Conservation (phyloP, 2,797 vertebrate genomes). For the Glyptemys insculpta region DNA sequence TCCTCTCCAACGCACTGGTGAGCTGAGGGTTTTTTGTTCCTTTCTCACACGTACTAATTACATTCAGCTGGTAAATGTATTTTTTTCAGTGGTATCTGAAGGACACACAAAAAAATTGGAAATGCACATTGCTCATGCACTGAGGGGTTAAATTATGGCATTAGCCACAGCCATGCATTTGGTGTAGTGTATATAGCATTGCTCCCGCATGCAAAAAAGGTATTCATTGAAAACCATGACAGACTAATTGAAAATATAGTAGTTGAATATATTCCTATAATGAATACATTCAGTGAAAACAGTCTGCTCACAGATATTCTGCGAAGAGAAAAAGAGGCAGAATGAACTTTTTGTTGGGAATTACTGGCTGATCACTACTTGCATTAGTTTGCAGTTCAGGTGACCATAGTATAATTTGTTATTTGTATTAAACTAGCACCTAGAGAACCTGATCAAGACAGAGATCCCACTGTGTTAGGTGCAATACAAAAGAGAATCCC, state of each 20-base stretch:
- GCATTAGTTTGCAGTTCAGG: neutral
- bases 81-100: neutral
- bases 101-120: neutral
- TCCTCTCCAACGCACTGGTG: neutral
- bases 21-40: neutral
- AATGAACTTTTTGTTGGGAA: neutral
- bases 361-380: neutral
- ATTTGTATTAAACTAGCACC: neutral
- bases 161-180: neutral
- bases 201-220: neutral
- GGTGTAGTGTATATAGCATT: rapidly evolving
- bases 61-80: slow-evolving; percentile 40
- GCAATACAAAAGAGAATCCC: neutral
- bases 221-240: neutral
- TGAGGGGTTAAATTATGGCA: neutral
- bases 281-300: neutral
- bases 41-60: slow-evolving; percentile 9
- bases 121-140: neutral
- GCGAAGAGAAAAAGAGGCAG: neutral
- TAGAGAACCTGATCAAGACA: neutral
- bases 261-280: neutral
- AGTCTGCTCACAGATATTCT: neutral
- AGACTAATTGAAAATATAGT: neutral
- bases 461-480: neutral
- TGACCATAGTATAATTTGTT: neutral